Conservation (phyloP, 2,113 vertebrate species). For the Bagarius yarrelli region DNA sequence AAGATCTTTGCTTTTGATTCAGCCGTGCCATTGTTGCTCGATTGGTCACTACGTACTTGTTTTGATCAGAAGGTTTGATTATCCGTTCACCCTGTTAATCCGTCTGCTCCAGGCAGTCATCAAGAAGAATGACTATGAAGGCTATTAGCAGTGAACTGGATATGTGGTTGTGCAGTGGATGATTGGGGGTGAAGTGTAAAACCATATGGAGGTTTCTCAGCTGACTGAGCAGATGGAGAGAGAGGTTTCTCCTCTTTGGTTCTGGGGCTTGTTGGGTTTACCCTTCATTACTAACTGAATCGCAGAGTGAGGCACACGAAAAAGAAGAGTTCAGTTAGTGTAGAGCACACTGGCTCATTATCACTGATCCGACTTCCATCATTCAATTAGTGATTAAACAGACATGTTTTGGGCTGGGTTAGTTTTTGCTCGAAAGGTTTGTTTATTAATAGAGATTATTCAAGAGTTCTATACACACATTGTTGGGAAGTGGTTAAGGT, state of each 20-base stretch:
- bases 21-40: conserved; percentile 29
- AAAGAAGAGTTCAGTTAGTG: background rate
- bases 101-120: conserved; percentile 32
- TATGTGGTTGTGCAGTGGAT: conserved; percentile 36
- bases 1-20: conserved; percentile 11
- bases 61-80: conserved; percentile 45
- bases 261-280: conserved; percentile 44
- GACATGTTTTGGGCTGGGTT: background rate
- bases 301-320: background rate
- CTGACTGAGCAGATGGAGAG: conserved; percentile 51
- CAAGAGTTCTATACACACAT: no score
- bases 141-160: conserved; percentile 35
- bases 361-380: background rate
- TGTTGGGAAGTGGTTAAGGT: no score
- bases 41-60: conserved; percentile 30
- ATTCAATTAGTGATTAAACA: background rate
- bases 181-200: conserved; percentile 35
- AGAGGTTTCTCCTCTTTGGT: conserved; percentile 36
- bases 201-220: conserved; percentile 56
- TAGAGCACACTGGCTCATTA: background rate
- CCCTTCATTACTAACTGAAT: conserved; percentile 33
- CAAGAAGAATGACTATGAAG: conserved; percentile 41
- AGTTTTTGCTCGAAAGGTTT: background rate
- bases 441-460: background rate
- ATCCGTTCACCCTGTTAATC: conserved; percentile 26